A percentile compares a stretch with the other conserved stretches of the same genome.
phyloP scores from a whole-genome alignment of 2,797 vertebrate genomes.

The Ctenochaetus hawaiiensis region DNA sequence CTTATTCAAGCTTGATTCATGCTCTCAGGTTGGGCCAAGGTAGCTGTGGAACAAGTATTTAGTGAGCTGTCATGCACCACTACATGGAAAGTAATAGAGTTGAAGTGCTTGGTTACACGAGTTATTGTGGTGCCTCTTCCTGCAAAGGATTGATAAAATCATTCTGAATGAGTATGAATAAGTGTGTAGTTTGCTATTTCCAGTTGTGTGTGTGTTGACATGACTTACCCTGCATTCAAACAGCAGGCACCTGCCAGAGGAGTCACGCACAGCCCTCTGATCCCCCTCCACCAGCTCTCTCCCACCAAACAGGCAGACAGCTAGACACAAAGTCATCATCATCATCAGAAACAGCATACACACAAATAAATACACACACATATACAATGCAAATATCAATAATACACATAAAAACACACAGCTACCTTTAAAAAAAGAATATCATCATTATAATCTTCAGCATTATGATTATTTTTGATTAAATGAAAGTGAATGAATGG shows the following conservation, averaged over 20 bases:
- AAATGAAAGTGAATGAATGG: neutral
- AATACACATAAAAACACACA: slow-evolving; percentile 18
- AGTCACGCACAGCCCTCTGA: slow-evolving; percentile 90
- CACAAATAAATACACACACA: slow-evolving; percentile 32
- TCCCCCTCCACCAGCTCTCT: slow-evolving; percentile 92
- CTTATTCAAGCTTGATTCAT: slow-evolving; percentile 42
- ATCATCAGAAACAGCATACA: slow-evolving; percentile 9
- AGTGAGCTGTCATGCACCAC: slow-evolving; percentile 37
- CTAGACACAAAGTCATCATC: slow-evolving; percentile 75
- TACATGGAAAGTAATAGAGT: slow-evolving; percentile 29
- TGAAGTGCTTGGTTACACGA: slow-evolving; percentile 31
- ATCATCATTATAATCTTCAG: neutral
- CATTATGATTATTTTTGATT: neutral
- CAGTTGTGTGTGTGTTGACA: slow-evolving; percentile 27
- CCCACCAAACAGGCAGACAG: slow-evolving; percentile 91
- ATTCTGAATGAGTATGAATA: slow-evolving; percentile 26
- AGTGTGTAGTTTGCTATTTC: neutral
- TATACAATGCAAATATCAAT: slow-evolving; percentile 24
- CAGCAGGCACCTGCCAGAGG: slow-evolving; percentile 91
- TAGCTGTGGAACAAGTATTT: slow-evolving; percentile 35
- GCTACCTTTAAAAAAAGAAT: neutral
- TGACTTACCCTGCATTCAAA: slow-evolving; percentile 93
- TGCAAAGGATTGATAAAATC: slow-evolving; percentile 33
- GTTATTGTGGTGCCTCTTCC: slow-evolving; percentile 24
- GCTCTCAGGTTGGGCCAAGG: slow-evolving; percentile 11